Base-by-base conservation (phyloP, 2,797 vertebrate species). In the Nyctalus aviator region DNA sequence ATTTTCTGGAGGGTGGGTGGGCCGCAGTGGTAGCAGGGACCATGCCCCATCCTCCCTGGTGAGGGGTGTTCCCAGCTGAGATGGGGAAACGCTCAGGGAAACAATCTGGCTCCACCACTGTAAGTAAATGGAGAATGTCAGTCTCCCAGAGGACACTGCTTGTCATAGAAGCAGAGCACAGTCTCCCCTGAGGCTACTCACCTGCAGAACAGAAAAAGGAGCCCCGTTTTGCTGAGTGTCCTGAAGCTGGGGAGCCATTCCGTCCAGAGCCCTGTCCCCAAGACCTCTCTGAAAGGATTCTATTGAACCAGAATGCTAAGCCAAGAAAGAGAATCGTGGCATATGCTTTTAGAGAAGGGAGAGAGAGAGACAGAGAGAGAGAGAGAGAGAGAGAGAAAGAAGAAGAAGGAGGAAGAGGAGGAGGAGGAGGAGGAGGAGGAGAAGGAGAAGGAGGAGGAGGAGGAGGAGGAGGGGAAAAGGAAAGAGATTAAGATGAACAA, bases 111-210 rank as follows among this genome's bases (percentile, higher is more conserved):
- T 92, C 81, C 46, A 15, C 35, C 88, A 41, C 30, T 81, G 79
- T 93, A 95, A 93, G 96, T 96, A 95, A 97, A 96, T 23, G 66
- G 82, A 73, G 53, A 57, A 50, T 32, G 48, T 21, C 90, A 93
- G 13, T 96, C 77, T 97, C 95, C 92, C 15, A 0, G 55, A 92
- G 91, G 81, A 94, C 64, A 6, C 17, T 69, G 37, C 72, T 89
- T 89, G 76, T 66, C 94, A 90, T 73, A 92, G 94, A 88, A 77
- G 55, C 78, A 72, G 92, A 88, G 84, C 83, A 44, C 48, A 94
- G 32, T 90, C 90, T 78, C 85, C 91, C 75, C 93, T 83, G 48
- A 55, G 96, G 86, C 55, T 57, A 57, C 81, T 96, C 88, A 88
- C 78, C n/a, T 27, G 95, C 81, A 41, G 37, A 41, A 59, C 84